Evolutionary conservation across 2,888 invertebrate genomes (phyloP).

Genomic region (Chloroclysta siterata): DNA sequence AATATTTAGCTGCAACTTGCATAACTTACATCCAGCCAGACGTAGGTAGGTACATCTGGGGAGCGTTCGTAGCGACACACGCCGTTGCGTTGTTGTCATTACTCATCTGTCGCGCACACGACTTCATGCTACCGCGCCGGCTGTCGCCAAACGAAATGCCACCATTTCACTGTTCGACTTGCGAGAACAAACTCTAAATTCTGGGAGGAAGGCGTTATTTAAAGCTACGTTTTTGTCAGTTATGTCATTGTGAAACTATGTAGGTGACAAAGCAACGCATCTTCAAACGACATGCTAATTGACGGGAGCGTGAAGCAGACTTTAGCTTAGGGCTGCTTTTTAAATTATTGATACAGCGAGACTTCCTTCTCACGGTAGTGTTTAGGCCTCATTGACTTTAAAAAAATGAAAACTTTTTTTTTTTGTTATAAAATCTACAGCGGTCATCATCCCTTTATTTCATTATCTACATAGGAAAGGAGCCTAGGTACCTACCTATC

Average conservation of each 20-base stretch:
- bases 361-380: conserved; percentile 38
- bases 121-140: conserved; percentile 66
- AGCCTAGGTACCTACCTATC: too few relatives aligned
- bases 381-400: neutral
- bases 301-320: conserved; percentile 72
- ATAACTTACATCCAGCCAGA: conserved; percentile 71
- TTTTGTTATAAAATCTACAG: too few relatives aligned
- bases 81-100: conserved; percentile 80
- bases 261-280: conserved; percentile 65
- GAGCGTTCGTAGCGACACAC: conserved; percentile 72
- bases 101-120: conserved; percentile 82
- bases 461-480: too few relatives aligned
- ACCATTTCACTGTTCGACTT: conserved; percentile 53
- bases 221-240: conserved; percentile 40
- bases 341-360: conserved; percentile 53
- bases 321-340: conserved; percentile 61
- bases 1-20: conserved; percentile 64
- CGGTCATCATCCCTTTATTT: too few relatives aligned
- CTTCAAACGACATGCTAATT: conserved; percentile 83
- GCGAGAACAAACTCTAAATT: conserved; percentile 64
- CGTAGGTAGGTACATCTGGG: conserved; percentile 70
- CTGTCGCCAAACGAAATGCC: conserved; percentile 62
- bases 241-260: conserved; percentile 55
- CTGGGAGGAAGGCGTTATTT: conserved; percentile 51
- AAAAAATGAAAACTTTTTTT: neutral